phyloP scores from a whole-genome alignment of 35 echinoderm and acorn worm genomes.

The Ptychodera flava region DNA sequence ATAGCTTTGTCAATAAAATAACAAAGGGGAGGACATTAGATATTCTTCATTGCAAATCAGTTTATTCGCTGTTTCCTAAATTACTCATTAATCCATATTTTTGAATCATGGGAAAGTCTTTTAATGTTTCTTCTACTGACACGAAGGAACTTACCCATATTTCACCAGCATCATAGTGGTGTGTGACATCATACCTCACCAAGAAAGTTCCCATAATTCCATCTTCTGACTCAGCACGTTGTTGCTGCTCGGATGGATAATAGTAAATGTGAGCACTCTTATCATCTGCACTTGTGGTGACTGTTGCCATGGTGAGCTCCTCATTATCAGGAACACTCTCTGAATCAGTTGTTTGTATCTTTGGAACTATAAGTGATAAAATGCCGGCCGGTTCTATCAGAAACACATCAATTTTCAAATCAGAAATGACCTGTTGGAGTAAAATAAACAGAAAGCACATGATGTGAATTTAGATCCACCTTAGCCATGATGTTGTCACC shows the following conservation, averaged over 20 bases:
- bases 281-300: background rate
- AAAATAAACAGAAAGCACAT: too few relatives aligned
- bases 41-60: too few relatives aligned
- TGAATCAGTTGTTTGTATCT: background rate
- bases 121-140: too few relatives aligned
- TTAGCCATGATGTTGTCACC: too few relatives aligned
- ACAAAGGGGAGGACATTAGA: too few relatives aligned
- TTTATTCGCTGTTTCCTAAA: too few relatives aligned
- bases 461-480: too few relatives aligned
- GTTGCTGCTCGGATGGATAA: constrained; percentile 52
- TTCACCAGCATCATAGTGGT: constrained; percentile 62
- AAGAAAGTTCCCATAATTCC: constrained; percentile 81
- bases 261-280: constrained; percentile 42
- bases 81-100: too few relatives aligned
- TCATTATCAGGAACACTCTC: background rate
- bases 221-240: constrained; percentile 15
- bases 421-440: background rate
- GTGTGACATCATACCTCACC: constrained; percentile 68
- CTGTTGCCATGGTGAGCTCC: background rate
- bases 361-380: background rate
- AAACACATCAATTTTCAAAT: background rate
- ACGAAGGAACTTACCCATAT: constrained; percentile 58
- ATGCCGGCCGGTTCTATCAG: background rate
- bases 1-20: too few relatives aligned
- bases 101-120: too few relatives aligned